These are phyloP conservation scores for Scytalopus superciliaris DNA, from an alignment of 2,113 vertebrate species.

Conservation along the genomic window DNA sequence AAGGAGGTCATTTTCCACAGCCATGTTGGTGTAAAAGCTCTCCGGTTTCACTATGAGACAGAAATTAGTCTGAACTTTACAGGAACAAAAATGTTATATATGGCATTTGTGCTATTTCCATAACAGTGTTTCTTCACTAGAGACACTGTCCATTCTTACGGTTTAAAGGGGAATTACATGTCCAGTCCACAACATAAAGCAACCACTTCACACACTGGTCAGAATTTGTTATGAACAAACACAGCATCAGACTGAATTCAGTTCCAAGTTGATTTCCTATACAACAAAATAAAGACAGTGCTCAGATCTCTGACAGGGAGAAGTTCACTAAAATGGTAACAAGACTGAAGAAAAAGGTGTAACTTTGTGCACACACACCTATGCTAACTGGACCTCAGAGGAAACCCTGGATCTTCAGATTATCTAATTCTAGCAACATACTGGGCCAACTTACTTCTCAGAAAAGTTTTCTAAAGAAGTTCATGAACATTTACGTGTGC, in stretches of 20 bases:
- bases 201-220: neutral
- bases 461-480: neutral
- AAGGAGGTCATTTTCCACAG: neutral
- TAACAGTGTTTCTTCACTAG: neutral
- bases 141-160: neutral
- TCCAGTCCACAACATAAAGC: neutral
- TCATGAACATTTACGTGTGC: neutral
- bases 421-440: neutral
- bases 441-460: neutral
- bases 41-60: neutral
- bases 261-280: neutral
- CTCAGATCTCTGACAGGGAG: neutral
- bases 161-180: neutral
- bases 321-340: neutral
- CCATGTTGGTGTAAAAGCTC: neutral
- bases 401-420: neutral
- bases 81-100: neutral
- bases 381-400: neutral
- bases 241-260: neutral
- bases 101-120: neutral
- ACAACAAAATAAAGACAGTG: neutral
- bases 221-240: neutral
- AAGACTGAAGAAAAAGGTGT: neutral
- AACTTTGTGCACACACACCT: fast-evolving
- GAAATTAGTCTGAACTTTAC: neutral